A percentile compares a stretch with the other conserved stretches of the same genome.
Conservation (phyloP, 2,113 vertebrate genomes). For the Misgurnus anguillicaudatus region DNA sequence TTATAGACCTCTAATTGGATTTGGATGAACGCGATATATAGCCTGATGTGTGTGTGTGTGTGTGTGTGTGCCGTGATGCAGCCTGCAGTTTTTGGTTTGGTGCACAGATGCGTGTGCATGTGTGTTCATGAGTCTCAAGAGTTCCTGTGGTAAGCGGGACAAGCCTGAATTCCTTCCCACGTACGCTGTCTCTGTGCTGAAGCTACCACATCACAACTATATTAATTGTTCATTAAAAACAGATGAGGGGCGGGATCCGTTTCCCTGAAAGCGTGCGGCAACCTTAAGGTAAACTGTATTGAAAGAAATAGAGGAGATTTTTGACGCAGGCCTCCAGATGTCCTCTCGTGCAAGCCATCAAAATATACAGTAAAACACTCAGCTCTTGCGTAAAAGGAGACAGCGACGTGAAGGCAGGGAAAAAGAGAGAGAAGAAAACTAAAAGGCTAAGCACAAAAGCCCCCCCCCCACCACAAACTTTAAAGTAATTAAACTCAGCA, state of each 20-base stretch:
- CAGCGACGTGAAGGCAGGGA: constrained; percentile 49
- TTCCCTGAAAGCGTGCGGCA: constrained; percentile 65
- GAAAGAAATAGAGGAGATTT: constrained; percentile 73
- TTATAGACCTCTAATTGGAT: constrained; percentile 44
- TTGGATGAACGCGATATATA: constrained; percentile 46
- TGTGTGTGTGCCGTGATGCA: neutral
- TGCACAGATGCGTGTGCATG: constrained; percentile 32
- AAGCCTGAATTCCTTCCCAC: constrained; percentile 60
- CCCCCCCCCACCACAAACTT: constrained; percentile 68
- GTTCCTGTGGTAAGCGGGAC: constrained; percentile 59
- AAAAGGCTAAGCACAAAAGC: constrained; percentile 68
- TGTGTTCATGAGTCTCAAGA: constrained; percentile 49
- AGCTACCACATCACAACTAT: constrained; percentile 77
- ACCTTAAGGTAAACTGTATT: constrained; percentile 76
- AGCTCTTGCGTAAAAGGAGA: constrained; percentile 16
- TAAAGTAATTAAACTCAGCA: constrained; percentile 81
- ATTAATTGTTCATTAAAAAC: constrained; percentile 77
- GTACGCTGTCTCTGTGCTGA: constrained; percentile 63
- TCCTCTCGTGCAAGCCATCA: constrained; percentile 77
- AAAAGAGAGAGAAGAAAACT: constrained; percentile 54
- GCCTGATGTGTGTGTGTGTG: constrained; percentile 32
- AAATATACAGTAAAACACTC: constrained; percentile 71
- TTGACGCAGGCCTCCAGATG: constrained; percentile 77
- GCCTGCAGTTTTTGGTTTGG: constrained; percentile 7
- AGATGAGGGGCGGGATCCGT: constrained; percentile 70